Conservation (phyloP, 2,113 vertebrate species). For the Montifringilla adamsi region DNA sequence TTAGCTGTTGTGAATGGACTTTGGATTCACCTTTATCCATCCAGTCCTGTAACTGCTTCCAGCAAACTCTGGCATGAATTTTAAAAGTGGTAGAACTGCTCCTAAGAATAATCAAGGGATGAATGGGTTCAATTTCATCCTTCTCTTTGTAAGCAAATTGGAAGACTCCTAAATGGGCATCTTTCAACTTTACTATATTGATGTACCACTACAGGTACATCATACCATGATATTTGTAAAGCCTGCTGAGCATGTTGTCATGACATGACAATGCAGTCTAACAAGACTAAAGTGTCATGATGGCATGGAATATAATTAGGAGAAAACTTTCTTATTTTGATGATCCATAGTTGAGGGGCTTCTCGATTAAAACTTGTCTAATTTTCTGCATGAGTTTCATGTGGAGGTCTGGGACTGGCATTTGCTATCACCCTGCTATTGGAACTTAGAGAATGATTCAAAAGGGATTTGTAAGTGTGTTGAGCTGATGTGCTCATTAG, state of each 20-base stretch:
- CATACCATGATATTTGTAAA: not conserved
- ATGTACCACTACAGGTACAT: not conserved
- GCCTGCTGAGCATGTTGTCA: not conserved
- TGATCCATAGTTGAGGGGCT: not conserved
- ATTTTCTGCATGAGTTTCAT: not conserved
- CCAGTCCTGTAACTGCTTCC: not conserved
- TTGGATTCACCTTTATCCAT: not conserved
- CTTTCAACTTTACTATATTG: not conserved
- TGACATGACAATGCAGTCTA: not conserved
- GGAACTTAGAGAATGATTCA: not conserved
- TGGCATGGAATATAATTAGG: not conserved
- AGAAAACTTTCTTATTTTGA: not conserved
- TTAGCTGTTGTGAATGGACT: not conserved
- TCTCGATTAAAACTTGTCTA: not conserved
- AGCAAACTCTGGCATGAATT: not conserved
- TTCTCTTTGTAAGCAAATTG: not conserved
- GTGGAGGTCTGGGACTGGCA: not conserved
- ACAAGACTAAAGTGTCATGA: not conserved
- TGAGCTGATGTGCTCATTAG: constrained; percentile 31
- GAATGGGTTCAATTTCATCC: not conserved
- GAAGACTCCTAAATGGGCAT: not conserved
- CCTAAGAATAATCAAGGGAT: not conserved
- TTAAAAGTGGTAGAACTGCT: not conserved
- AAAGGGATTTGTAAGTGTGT: constrained; percentile 6
- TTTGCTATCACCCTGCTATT: not conserved